These are phyloP conservation scores for Apolygus lucorum DNA, from an alignment of 1,140 invertebrate species.

Conservation along the genomic window DNA sequence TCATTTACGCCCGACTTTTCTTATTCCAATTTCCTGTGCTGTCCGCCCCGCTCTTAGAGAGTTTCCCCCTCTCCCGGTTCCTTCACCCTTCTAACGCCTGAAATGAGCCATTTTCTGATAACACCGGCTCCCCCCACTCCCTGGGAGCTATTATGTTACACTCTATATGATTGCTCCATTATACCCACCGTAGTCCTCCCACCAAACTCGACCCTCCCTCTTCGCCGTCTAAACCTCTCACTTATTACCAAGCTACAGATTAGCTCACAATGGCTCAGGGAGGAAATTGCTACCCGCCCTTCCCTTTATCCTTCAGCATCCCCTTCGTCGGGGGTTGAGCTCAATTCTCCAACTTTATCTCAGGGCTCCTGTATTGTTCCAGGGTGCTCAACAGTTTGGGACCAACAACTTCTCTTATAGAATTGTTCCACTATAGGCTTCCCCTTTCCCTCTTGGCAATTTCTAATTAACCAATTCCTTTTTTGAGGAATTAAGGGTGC, in stretches of 20 bases:
- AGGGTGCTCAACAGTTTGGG: slow-evolving; percentile 9
- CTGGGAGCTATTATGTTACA: slow-evolving; percentile 32
- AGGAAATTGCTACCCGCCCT: slow-evolving; percentile 18
- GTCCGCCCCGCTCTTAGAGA: slow-evolving; percentile 26
- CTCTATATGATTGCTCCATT: slow-evolving; percentile 34
- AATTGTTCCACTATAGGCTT: not conserved
- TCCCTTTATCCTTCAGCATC: not conserved
- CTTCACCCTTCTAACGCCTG: not conserved
- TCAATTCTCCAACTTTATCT: not conserved
- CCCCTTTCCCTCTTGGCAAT: not conserved
- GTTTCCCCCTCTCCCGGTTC: not conserved
- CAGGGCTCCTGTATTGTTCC: slow-evolving; percentile 4
- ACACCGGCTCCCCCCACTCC: slow-evolving; percentile 19
- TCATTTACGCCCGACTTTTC: slow-evolving; percentile 37
- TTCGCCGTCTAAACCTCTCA: slow-evolving; percentile 4
- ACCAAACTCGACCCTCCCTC: not conserved
- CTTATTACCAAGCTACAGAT: slow-evolving; percentile 27
- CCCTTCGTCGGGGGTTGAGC: not conserved
- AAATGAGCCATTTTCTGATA: slow-evolving; percentile 33
- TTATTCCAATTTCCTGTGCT: slow-evolving; percentile 36
- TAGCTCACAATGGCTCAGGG: slow-evolving; percentile 24
- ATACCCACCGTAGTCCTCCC: slow-evolving; percentile 13
- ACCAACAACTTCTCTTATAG: slow-evolving; percentile 2
- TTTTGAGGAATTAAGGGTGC: no score
- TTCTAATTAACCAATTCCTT: not conserved